Base-by-base conservation (phyloP, 2,797 vertebrate genomes). In the Mus spretus region DNA sequence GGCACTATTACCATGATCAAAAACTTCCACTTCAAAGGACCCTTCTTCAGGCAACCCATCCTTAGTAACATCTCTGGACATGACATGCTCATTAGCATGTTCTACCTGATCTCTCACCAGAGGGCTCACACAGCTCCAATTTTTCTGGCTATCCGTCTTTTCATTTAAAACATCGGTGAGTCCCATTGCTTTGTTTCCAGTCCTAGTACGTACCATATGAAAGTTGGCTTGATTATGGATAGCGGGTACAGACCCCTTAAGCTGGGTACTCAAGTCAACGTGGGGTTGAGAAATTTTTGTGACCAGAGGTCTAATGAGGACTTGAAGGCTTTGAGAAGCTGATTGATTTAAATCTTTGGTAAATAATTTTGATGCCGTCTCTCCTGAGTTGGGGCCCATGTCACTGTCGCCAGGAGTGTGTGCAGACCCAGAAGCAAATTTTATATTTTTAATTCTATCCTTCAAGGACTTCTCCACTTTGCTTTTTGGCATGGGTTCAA, bases 1-100 rank as follows among this genome's bases (percentile, higher is more conserved):
- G 84, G 98, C 98, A 6, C 97, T 80, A 96, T 99, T 99, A 95
- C 99, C 99, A 91, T 99, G 99, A 98, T 99, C 99, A 95, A 99
- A 98, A 97, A 99, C 99, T 96, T 99, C 99, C 55, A 99, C 98
- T 93, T 97, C 98, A 95, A 99, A 98, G 44, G 13, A 79, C 28
- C 94, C 97, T 92, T 57, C 97, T 93, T 57, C 87, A 0, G 88
- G 96, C 74, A 97, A 97, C 78, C 96, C 67, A 93, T 96, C 96
- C 97, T 98, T 99, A 94, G 99, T 98, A 89, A 98, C 98, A 84
- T 99, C 99, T 95, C 99, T 99, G 78, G 99, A 99, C 86, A 99
- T 98, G 94, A 98, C 98, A 34, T 97, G 94, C 82, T 99, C 99
- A 50, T 98, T 90, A 0, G 98, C 95, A 12, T 98, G 98, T 92